Conservation (phyloP, 2,888 invertebrate genomes). For the Sepiola atlantica region DNA sequence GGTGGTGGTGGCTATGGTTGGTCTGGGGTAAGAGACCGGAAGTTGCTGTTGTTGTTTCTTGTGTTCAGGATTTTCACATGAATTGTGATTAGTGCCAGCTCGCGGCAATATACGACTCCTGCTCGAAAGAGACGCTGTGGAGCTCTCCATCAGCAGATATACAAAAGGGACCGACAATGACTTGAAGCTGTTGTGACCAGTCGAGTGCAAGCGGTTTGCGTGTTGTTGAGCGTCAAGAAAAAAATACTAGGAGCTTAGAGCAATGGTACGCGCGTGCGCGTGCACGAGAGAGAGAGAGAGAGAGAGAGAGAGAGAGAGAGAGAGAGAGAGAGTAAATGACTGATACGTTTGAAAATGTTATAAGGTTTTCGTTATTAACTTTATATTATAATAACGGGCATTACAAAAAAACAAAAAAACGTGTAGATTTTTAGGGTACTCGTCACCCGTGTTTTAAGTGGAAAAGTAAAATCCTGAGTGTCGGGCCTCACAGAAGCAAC, state of each 20-base stretch:
- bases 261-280: neutral
- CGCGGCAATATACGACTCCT: neutral
- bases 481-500: too few relatives aligned
- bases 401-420: too few relatives aligned
- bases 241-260: neutral
- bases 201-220: neutral
- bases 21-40: too few relatives aligned
- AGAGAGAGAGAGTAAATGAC: neutral
- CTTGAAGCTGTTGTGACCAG: neutral
- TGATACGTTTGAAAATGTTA: too few relatives aligned
- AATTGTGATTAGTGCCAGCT: neutral
- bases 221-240: neutral
- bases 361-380: too few relatives aligned
- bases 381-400: too few relatives aligned
- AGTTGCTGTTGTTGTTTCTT: neutral
- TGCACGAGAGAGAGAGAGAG: neutral
- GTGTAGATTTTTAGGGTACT: too few relatives aligned
- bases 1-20: neutral
- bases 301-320: neutral
- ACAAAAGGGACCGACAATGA: neutral
- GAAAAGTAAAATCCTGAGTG: too few relatives aligned
- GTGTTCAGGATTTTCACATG: neutral
- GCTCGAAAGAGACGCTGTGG: neutral
- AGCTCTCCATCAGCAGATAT: neutral
- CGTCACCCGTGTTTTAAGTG: too few relatives aligned